Percentiles rank a stretch among this genome's conserved stretches.
These are phyloP conservation scores for Acrocera orbiculus DNA, from an alignment of 2,888 invertebrate genomes.

Conservation along the genomic window DNA sequence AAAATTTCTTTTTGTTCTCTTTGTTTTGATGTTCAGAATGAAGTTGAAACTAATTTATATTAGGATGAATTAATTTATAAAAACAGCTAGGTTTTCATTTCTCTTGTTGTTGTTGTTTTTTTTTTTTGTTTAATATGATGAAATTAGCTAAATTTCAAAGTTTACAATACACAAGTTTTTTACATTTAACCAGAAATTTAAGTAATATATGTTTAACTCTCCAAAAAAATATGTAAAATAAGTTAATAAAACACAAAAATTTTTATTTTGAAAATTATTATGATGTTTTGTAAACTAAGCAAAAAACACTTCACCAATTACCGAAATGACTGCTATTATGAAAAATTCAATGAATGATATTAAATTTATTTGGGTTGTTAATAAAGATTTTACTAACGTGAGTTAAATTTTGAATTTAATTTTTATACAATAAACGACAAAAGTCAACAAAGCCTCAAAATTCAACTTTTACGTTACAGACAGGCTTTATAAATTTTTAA, in stretches of 20 bases:
- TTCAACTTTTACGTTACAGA: slow-evolving; percentile 44
- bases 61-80: too few species aligned
- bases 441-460: slow-evolving; percentile 33
- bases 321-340: slow-evolving; percentile 60
- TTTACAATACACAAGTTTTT: too few species aligned
- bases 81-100: too few species aligned
- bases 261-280: slow-evolving; percentile 47
- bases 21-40: too few species aligned
- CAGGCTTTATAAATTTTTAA: slow-evolving; percentile 83
- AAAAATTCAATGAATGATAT: slow-evolving; percentile 55
- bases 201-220: too few species aligned
- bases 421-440: slow-evolving; percentile 39
- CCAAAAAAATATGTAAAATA: too few species aligned
- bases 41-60: too few species aligned
- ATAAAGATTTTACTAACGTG: slow-evolving; percentile 68
- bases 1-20: too few species aligned
- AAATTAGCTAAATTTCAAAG: neutral
- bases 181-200: too few species aligned
- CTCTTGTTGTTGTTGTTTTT: too few species aligned
- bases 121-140: too few species aligned
- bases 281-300: slow-evolving; percentile 56
- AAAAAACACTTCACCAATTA: slow-evolving; percentile 65
- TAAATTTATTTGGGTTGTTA: slow-evolving; percentile 82
- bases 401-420: too few species aligned
- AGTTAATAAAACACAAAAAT: neutral